These are phyloP conservation scores for Lepas anatifera DNA, from an alignment of 2,888 invertebrate genomes.

Conservation along the genomic window DNA sequence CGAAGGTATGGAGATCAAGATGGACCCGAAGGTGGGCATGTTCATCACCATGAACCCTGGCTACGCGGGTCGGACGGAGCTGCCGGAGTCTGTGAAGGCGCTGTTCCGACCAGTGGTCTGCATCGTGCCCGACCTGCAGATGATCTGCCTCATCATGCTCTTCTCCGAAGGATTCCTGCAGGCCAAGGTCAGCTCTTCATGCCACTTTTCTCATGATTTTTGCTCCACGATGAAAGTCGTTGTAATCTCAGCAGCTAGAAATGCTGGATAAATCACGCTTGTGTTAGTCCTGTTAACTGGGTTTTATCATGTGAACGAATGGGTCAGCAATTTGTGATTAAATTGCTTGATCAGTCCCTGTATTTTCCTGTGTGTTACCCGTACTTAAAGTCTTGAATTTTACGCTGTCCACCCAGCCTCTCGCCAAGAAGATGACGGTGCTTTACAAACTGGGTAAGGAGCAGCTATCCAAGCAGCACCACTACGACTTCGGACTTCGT, in stretches of 20 bases:
- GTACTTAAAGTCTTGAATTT: too few species aligned
- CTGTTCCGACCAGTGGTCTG: constrained; percentile 85
- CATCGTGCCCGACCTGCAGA: constrained; percentile 77
- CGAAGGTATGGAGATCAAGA: constrained; percentile 64
- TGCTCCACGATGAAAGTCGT: too few species aligned
- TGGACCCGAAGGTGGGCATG: constrained; percentile 77
- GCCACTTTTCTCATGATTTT: not conserved
- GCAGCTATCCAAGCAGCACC: constrained; percentile 81
- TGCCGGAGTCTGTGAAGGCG: constrained; percentile 85
- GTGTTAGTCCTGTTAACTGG: too few species aligned
- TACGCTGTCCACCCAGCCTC: constrained; percentile 39
- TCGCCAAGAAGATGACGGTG: constrained; percentile 90
- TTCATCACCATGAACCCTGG: constrained; percentile 95
- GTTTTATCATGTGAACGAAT: too few species aligned
- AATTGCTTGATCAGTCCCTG: too few species aligned
- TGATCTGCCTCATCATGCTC: constrained; percentile 82
- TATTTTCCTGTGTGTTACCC: too few species aligned
- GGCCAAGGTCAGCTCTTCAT: constrained; percentile 50
- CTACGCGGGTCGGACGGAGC: constrained; percentile 78
- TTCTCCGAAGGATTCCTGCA: constrained; percentile 85
- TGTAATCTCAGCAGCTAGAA: too few species aligned
- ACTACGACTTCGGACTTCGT: constrained; percentile 86
- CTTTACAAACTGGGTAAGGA: constrained; percentile 73
- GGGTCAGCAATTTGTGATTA: too few species aligned
- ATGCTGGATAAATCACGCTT: too few species aligned